Evolutionary conservation across 2,888 invertebrate genomes (phyloP).

Genomic region (Plagodis dolabraria): DNA sequence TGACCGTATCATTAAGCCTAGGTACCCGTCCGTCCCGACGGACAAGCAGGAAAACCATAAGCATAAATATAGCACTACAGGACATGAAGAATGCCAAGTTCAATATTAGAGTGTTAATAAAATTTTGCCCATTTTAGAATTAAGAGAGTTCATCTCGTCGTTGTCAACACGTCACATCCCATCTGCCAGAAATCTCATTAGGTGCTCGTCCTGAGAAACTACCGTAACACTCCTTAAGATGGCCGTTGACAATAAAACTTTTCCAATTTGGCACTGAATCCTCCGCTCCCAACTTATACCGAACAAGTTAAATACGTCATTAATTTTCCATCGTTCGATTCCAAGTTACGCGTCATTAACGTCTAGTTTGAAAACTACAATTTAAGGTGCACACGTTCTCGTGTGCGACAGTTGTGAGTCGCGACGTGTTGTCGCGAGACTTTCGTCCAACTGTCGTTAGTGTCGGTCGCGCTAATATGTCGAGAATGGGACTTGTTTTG

Average conservation of each 20-base stretch:
- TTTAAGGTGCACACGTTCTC: constrained; percentile 3
- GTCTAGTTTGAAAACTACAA: constrained; percentile 14
- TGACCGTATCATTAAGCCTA: no score
- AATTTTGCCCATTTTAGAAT: no score
- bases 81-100: no score
- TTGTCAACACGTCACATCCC: neutral
- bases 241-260: constrained; percentile 27
- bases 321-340: constrained; percentile 23
- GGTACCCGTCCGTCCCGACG: no score
- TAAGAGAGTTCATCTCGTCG: neutral
- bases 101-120: no score
- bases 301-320: constrained; percentile 23
- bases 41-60: no score
- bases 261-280: constrained; percentile 22
- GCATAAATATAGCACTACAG: no score
- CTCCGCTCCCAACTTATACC: constrained; percentile 6
- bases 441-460: constrained; percentile 18
- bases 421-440: neutral
- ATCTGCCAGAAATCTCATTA: constrained; percentile 7
- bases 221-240: constrained; percentile 15
- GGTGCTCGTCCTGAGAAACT: constrained; percentile 5
- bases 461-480: constrained; percentile 8
- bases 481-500: constrained; percentile 11
- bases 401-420: neutral
- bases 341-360: constrained; percentile 14